Percentiles rank a stretch among this genome's conserved stretches.
Conservation (phyloP, 2,888 invertebrate species). For the Dicranocentrus wangi region DNA sequence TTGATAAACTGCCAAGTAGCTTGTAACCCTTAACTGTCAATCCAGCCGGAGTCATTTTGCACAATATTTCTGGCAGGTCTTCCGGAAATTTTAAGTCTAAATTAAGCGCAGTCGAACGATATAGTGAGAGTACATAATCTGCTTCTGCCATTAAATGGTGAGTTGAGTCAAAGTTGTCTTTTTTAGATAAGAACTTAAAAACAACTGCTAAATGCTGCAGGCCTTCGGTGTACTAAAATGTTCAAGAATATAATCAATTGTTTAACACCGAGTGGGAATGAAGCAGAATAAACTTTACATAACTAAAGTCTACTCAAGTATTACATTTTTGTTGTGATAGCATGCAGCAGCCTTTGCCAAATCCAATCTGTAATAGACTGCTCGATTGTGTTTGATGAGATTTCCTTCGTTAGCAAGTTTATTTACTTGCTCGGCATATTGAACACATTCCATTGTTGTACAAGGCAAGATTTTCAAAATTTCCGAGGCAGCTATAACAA, state of each 20-base stretch:
- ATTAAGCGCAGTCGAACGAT: slow-evolving; percentile 37
- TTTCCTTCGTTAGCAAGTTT: neutral
- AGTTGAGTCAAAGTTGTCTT: slow-evolving; percentile 59
- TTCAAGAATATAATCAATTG: neutral
- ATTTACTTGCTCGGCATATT: slow-evolving; percentile 47
- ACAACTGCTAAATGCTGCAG: slow-evolving; percentile 39
- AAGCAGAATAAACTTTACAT: no score
- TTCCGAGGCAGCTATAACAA: slow-evolving; percentile 54
- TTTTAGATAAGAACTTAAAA: slow-evolving; percentile 47
- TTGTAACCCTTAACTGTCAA: slow-evolving; percentile 52
- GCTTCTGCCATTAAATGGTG: slow-evolving; percentile 65
- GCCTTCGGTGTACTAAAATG: slow-evolving; percentile 54
- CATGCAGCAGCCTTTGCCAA: slow-evolving; percentile 52
- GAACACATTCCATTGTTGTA: slow-evolving; percentile 32
- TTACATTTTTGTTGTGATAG: slow-evolving; percentile 54
- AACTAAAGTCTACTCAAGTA: no score
- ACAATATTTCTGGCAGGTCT: slow-evolving; percentile 45
- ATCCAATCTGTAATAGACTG: slow-evolving; percentile 39
- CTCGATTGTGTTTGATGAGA: slow-evolving; percentile 56
- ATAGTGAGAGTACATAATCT: slow-evolving; percentile 52
- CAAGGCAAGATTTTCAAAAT: slow-evolving; percentile 52
- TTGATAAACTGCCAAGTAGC: slow-evolving; percentile 51
- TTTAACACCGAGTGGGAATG: no score
- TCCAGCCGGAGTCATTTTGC: slow-evolving; percentile 59
- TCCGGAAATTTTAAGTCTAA: slow-evolving; percentile 37